Evolutionary conservation across 2,888 invertebrate species (phyloP), one percentile per base, ranked within the genome.

Genomic region (Chironomus riparius): DNA sequence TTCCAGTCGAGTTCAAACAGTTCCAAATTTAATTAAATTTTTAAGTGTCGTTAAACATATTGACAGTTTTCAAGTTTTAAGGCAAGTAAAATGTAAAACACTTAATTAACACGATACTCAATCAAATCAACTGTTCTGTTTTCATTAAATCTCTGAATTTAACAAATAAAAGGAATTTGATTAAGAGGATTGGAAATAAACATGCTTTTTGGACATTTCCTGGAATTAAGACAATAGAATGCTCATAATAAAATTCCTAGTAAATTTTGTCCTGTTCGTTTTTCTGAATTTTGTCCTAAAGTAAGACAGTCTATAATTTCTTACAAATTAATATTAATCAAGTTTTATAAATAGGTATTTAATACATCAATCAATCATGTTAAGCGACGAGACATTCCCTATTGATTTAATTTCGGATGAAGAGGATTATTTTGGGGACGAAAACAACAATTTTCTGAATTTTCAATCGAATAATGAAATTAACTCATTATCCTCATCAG

Each of bases 311-410:
- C 18, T 56, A 3, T 15, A n/a, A 15, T n/a, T 50, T 3, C 13
- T 50, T 15, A n/a, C 5, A 15, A 15, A 15, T 18, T 18, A 6
- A 15, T 7, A 56, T 56, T 56, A 56, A 15, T 18, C 18, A 56
- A 18, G n/a, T 15, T 1, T n/a, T 15, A 18, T 56, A 4, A 18
- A 7, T 15, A 56, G 56, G n/a, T 56, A 18, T 2, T 56, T 56
- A 18, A 56, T 18, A 18, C n/a, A 18, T 18, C 15, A 56, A n/a
- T 56, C 18, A 18, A 56, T 18, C 15, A 73, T 73, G 73, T n/a
- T 73, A 12, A 38, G 56, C 28, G 73, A 73, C 50, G 73, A 73
- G 50, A 73, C 73, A n/a, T 73, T 73, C 21, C 65, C 65, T 4
- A 21, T 21, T 21, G 65, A 65, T 13, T 65, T 65, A 22, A 13